A percentile compares a stretch with the other conserved stretches of the same genome.
phyloP scores from a whole-genome alignment of 2,888 invertebrate species.

The Epistrophe eligans region DNA sequence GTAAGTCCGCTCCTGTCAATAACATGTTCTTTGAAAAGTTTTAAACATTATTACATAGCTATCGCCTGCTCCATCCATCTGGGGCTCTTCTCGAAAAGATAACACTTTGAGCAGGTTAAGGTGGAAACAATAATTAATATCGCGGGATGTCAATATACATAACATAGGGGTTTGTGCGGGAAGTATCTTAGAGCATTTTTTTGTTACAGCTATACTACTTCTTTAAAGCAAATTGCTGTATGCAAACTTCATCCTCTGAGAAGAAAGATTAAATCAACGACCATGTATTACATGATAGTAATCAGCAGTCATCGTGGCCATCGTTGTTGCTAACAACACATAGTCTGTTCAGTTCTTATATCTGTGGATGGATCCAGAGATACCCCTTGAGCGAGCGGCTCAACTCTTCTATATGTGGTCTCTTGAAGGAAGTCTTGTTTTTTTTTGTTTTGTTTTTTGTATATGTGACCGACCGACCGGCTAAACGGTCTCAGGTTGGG shows the following conservation, averaged over 20 bases:
- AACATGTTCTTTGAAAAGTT: not conserved
- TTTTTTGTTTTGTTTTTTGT: not conserved
- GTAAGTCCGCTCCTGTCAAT: conserved; percentile 2
- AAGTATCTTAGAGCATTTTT: not conserved
- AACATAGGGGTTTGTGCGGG: conserved; percentile 19
- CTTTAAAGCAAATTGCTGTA: conserved; percentile 16
- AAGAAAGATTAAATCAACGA: conserved; percentile 64
- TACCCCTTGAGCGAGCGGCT: conserved; percentile 16
- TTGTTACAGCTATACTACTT: not conserved
- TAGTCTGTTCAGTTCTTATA: conserved; percentile 1
- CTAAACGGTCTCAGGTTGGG: conserved; percentile 55
- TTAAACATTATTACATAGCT: conserved; percentile 32
- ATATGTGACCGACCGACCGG: conserved; percentile 1
- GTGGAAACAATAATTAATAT: conserved; percentile 71
- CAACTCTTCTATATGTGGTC: not conserved
- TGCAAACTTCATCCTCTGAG: conserved; percentile 46
- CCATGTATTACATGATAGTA: conserved; percentile 75
- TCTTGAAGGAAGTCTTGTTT: conserved; percentile 44
- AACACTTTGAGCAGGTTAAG: conserved; percentile 64
- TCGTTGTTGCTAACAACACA: conserved; percentile 42
- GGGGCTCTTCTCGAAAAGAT: conserved; percentile 38
- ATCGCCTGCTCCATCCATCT: conserved; percentile 9
- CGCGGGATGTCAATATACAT: conserved; percentile 57
- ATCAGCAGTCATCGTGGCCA: conserved; percentile 72
- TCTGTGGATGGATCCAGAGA: conserved; percentile 24